These are phyloP conservation scores for Okapia johnstoni DNA, from an alignment of 2,113 vertebrate species.

Conservation along the genomic window DNA sequence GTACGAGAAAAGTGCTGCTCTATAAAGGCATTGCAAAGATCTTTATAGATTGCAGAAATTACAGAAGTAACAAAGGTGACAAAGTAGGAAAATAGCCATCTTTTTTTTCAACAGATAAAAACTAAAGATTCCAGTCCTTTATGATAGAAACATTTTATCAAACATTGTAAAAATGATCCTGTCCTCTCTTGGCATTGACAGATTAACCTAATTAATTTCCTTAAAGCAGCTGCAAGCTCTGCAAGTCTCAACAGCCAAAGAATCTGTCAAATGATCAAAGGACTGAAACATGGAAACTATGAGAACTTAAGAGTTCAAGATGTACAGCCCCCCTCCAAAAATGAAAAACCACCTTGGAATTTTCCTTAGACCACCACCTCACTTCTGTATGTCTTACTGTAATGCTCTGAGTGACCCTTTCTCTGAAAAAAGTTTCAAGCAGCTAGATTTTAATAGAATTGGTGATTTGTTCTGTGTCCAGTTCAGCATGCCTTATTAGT, in stretches of 20 bases:
- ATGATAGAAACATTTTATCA: background rate
- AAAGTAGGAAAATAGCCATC: background rate
- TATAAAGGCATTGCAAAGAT: background rate
- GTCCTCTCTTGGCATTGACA: background rate
- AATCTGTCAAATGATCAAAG: background rate
- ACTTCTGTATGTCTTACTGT: background rate
- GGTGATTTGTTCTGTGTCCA: background rate
- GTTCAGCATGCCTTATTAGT: background rate
- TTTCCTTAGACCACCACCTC: background rate
- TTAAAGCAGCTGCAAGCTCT: background rate
- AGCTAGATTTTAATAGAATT: background rate
- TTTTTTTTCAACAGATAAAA: background rate
- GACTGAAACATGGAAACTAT: background rate
- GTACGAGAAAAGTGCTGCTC: background rate
- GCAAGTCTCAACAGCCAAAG: background rate
- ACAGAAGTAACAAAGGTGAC: background rate
- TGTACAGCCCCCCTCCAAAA: background rate
- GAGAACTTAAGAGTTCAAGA: background rate
- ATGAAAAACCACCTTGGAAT: background rate
- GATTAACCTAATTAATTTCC: background rate
- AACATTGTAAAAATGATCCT: background rate
- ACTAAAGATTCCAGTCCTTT: background rate
- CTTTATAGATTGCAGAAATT: background rate
- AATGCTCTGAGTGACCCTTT: background rate
- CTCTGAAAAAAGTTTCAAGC: background rate